phyloP scores from a whole-genome alignment of 1,140 invertebrate species.

The Nixonia krombeini region DNA sequence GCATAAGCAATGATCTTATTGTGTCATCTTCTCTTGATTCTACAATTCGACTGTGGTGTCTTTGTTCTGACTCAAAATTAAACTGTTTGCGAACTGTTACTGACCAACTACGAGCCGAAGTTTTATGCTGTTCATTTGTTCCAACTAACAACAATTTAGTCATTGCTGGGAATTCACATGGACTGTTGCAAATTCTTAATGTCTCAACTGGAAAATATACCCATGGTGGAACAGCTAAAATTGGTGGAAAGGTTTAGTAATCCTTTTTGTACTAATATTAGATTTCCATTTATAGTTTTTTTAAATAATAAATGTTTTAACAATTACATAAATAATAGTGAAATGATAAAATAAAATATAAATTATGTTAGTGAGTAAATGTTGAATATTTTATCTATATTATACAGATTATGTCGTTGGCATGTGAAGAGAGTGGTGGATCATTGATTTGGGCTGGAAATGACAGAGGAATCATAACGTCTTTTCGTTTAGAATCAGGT shows the following conservation, averaged over 20 bases:
- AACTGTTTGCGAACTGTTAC: conserved; percentile 78
- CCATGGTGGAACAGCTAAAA: conserved; percentile 80
- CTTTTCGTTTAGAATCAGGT: conserved; percentile 74
- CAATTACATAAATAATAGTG: conserved; percentile 10
- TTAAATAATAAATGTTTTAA: background rate
- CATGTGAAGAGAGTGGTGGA: conserved; percentile 82
- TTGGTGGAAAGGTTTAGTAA: conserved; percentile 78
- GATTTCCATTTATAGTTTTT: conserved; percentile 4
- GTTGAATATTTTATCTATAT: background rate
- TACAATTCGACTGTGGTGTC: conserved; percentile 84
- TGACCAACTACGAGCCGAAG: conserved; percentile 77
- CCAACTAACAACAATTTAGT: conserved; percentile 92
- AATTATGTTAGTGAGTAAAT: background rate
- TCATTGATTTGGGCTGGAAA: conserved; percentile 86
- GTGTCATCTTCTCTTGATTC: conserved; percentile 84
- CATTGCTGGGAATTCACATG: conserved; percentile 84
- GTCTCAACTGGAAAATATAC: conserved; percentile 89
- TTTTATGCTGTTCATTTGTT: conserved; percentile 86
- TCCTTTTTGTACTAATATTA: background rate
- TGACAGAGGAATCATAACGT: conserved; percentile 77
- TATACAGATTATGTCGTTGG: conserved; percentile 75
- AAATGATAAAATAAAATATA: conserved; percentile 7
- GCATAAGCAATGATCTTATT: conserved; percentile 87
- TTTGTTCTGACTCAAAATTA: conserved; percentile 54
- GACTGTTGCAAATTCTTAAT: conserved; percentile 85